Evolutionary conservation across 2,113 vertebrate species (phyloP), one percentile per base, ranked within the genome.

Genomic region (Colossoma macropomum): DNA sequence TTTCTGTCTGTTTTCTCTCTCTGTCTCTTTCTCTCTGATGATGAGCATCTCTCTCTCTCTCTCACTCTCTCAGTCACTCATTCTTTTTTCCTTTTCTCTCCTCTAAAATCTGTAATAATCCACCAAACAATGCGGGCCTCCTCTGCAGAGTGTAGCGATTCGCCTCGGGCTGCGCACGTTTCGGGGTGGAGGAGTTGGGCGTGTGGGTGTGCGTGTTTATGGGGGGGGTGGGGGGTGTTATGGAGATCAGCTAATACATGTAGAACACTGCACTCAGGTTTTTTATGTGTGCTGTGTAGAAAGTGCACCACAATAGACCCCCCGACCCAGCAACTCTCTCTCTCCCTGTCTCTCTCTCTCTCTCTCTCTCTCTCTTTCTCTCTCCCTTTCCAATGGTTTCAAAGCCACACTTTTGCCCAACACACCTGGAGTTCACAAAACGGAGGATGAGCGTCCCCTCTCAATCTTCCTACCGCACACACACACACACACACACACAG

Each of bases 371-470:
- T 62, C 25, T 60, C 41, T 50, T 71, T 70, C 48, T 34, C 25
- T n/a, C 28, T 28, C n/a, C 17, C 68, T 71, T 74, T 80, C 78
- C 89, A 84, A 92, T 92, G 90, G 87, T 86, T 74, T 5, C 27
- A 87, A 86, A 93, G 85, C 90, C 94, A 84, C 86, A 86, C 78
- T 84, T 78, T 89, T 88, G 82, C 87, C 90, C 38, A 15, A 89
- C 96, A 96, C 96, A 98, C 96, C 96, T 97, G 96, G 95, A 95
- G 92, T 91, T 92, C 92, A 92, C 93, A 95, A 95, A 90, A 83
- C 17, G 88, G 84, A 88, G 81, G 87, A 86, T 76, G 52, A 87
- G 83, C 85, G 81, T 87, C 74, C 84, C 79, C 45, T 77, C 83
- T 59, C 72, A 74, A 56, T 59, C 69, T 74, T 56, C 28, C 66